Percentiles rank a stretch among this genome's conserved stretches.
phyloP scores from a whole-genome alignment of 2,888 invertebrate species.

The Parthenolecanium corni region DNA sequence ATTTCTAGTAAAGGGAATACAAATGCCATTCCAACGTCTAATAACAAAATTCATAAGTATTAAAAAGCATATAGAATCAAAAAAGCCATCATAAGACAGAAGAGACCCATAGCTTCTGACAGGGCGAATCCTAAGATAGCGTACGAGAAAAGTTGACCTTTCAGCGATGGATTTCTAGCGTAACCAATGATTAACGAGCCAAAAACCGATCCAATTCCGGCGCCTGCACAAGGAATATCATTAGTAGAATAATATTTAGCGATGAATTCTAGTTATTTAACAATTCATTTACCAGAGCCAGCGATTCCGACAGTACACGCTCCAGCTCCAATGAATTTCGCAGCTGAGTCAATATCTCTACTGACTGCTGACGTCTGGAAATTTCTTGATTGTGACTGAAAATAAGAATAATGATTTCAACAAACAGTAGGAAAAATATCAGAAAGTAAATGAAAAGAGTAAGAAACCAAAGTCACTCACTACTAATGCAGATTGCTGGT shows the following conservation, averaged over 20 bases:
- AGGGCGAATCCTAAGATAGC: constrained; percentile 96
- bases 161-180: constrained; percentile 91
- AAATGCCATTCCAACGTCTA: background rate
- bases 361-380: constrained; percentile 80
- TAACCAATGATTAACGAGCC: constrained; percentile 93
- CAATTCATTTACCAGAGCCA: constrained; percentile 82
- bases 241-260: too few relatives aligned
- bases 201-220: constrained; percentile 96
- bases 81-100: constrained; percentile 98
- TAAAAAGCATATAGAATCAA: constrained; percentile 73
- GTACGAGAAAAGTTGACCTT: constrained; percentile 95
- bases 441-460: too few relatives aligned
- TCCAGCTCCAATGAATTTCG: constrained; percentile 99
- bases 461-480: too few relatives aligned
- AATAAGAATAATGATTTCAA: too few relatives aligned
- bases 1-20: too few relatives aligned
- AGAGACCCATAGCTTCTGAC: constrained; percentile 97
- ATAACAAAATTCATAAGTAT: constrained; percentile 8
- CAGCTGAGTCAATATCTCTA: constrained; percentile 98
- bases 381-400: too few relatives aligned
- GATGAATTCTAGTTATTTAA: too few relatives aligned
- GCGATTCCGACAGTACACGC: constrained; percentile 99
- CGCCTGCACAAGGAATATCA: constrained; percentile 50
- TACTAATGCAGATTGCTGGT: too few relatives aligned
- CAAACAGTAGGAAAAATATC: too few relatives aligned